Percentiles rank a stretch among this genome's conserved stretches.
Conservation (phyloP, 2,888 invertebrate species). For the Epinotia bilunana region DNA sequence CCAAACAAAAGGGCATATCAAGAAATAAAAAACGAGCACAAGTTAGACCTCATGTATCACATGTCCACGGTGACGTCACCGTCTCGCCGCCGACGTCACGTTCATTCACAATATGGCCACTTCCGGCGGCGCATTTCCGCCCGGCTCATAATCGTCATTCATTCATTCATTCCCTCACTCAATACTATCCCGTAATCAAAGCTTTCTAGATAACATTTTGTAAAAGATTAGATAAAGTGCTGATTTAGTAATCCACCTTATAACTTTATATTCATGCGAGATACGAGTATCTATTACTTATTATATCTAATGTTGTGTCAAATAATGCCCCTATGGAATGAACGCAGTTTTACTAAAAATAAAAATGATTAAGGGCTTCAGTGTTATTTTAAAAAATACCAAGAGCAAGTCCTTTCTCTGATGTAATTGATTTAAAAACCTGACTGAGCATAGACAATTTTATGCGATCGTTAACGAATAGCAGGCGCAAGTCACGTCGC, state of each 20-base stretch:
- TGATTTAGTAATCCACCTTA: neutral
- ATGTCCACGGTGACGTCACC: constrained; percentile 63
- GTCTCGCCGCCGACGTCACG: constrained; percentile 60
- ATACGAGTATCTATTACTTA: too few relatives aligned
- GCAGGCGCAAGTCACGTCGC: constrained; percentile 65
- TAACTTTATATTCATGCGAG: too few relatives aligned
- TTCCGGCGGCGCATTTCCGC: constrained; percentile 66
- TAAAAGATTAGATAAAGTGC: neutral
- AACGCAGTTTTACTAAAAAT: neutral
- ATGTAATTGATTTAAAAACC: constrained; percentile 29
- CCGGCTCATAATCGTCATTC: constrained; percentile 60
- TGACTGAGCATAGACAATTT: constrained; percentile 46
- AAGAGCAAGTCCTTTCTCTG: neutral
- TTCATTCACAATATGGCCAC: constrained; percentile 73
- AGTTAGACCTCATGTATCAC: constrained; percentile 31
- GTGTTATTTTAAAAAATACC: neutral
- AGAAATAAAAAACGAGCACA: neutral
- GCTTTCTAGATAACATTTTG: constrained; percentile 8
- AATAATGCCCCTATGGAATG: too few relatives aligned
- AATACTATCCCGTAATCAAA: constrained; percentile 39
- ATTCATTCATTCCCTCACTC: constrained; percentile 45
- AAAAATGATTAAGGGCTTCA: neutral
- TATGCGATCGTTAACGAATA: constrained; percentile 55
- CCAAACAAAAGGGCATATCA: neutral
- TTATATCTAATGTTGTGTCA: too few relatives aligned